These are phyloP conservation scores for Apamea anceps DNA, from an alignment of 2,888 invertebrate genomes.

Conservation along the genomic window DNA sequence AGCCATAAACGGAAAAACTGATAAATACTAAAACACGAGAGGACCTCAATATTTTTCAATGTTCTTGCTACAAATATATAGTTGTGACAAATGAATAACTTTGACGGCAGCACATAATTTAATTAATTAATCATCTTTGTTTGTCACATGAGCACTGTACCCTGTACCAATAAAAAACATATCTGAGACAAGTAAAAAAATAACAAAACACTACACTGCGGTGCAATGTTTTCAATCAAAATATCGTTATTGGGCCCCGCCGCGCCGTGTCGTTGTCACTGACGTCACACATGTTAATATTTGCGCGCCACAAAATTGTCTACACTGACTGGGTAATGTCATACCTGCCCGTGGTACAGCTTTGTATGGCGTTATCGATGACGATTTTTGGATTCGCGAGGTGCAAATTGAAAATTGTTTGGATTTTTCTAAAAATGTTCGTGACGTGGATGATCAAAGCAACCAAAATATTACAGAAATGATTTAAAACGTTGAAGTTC, in stretches of 20 bases:
- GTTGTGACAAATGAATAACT: neutral
- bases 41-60: neutral
- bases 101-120: neutral
- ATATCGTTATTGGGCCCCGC: conserved; percentile 57
- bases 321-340: conserved; percentile 20
- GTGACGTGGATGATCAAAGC: neutral
- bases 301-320: conserved; percentile 73
- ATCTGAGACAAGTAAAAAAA: neutral
- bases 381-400: neutral
- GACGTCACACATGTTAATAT: conserved; percentile 62
- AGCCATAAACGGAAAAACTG: neutral
- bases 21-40: neutral
- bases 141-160: neutral
- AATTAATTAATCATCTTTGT: neutral
- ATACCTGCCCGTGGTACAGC: neutral
- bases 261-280: conserved; percentile 11
- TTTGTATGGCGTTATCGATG: neutral
- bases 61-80: neutral
- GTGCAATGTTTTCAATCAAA: conserved; percentile 69
- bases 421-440: neutral
- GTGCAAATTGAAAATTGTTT: neutral
- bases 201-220: neutral
- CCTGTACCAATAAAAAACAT: neutral
- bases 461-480: neutral
- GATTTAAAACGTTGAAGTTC: neutral